Evolutionary conservation across 2,888 invertebrate species (phyloP).

Genomic region (Cryptus armator): DNA sequence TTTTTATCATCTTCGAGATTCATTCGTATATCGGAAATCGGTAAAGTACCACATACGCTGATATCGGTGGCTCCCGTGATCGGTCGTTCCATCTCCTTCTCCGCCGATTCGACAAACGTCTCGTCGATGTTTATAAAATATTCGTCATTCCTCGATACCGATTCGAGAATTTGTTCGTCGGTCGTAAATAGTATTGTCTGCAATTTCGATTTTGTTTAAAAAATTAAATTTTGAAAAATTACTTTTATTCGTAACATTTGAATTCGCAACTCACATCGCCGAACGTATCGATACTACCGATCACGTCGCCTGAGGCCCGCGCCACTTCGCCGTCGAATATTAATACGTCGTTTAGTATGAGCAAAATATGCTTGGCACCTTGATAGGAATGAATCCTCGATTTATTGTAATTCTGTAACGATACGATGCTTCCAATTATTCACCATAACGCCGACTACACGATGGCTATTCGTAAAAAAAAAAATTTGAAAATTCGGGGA

Average conservation of each 20-base stretch:
- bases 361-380: slow-evolving; percentile 90
- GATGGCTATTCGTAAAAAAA: neutral
- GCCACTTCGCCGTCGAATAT: slow-evolving; percentile 94
- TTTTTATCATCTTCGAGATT: neutral
- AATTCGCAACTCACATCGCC: slow-evolving; percentile 88
- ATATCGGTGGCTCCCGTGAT: slow-evolving; percentile 87
- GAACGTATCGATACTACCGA: slow-evolving; percentile 89
- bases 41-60: slow-evolving; percentile 53
- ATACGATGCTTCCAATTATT: neutral
- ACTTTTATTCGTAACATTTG: neutral
- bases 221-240: slow-evolving; percentile 1
- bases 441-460: neutral
- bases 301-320: slow-evolving; percentile 91
- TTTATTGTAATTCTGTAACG: slow-evolving; percentile 93
- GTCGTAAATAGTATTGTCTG: slow-evolving; percentile 95
- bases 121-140: slow-evolving; percentile 84
- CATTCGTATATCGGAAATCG: neutral
- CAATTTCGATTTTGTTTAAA: slow-evolving; percentile 73
- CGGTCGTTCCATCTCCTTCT: slow-evolving; percentile 87
- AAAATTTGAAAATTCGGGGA: no score
- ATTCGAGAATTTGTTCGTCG: slow-evolving; percentile 90
- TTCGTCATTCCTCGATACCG: slow-evolving; percentile 86
- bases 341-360: slow-evolving; percentile 89
- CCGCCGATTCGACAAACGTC: slow-evolving; percentile 85
- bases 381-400: slow-evolving; percentile 93